Evolutionary conservation across 2,888 invertebrate species (phyloP).

Genomic region (Rotaria socialis): DNA sequence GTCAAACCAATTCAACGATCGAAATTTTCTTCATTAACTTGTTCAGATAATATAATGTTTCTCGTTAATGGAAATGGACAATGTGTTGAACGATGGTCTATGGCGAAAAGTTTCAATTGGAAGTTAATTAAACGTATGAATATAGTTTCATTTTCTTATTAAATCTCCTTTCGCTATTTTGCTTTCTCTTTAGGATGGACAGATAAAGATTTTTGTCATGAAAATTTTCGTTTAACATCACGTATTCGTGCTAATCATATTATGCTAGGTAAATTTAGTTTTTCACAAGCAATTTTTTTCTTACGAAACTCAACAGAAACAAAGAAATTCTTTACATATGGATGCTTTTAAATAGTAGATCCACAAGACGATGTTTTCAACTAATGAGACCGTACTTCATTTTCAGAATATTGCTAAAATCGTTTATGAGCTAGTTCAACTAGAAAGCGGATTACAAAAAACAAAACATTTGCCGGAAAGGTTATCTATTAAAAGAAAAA

Average conservation of each 20-base stretch:
- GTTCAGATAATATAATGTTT: conserved; percentile 26
- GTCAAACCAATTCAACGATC: not conserved
- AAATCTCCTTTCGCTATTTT: not conserved
- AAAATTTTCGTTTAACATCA: conserved; percentile 32
- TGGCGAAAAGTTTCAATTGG: not conserved
- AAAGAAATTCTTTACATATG: no score
- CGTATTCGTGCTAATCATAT: conserved; percentile 18
- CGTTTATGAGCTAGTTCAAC: no score
- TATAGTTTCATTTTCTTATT: not conserved
- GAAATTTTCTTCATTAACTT: conserved; percentile 31
- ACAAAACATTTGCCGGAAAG: no score
- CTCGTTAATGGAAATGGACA: conserved; percentile 19
- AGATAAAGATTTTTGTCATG: not conserved
- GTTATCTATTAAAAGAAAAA: no score
- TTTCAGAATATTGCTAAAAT: no score
- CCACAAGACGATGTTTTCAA: no score
- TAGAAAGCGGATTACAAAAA: no score
- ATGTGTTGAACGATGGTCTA: conserved; percentile 19
- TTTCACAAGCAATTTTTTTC: no score
- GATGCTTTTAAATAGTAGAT: no score
- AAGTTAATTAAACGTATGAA: not conserved
- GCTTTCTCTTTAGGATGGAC: not conserved
- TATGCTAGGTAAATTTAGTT: not conserved
- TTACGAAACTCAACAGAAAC: no score
- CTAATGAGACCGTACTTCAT: no score